Evolutionary conservation across 2,113 vertebrate species (phyloP).

Genomic region (Reinhardtius hippoglossoides): DNA sequence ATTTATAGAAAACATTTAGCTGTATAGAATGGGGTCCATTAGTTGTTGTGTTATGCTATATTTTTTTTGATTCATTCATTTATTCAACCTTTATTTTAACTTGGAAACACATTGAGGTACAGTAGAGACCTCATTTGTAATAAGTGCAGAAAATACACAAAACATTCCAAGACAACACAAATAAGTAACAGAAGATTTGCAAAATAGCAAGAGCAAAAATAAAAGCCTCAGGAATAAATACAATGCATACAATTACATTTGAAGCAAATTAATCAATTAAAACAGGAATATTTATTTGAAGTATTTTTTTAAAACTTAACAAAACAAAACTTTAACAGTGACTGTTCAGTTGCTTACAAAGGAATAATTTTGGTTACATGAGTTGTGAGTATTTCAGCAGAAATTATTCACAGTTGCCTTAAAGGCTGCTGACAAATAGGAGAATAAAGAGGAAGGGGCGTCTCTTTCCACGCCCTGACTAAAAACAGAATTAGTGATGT

Average conservation of each 20-base stretch:
- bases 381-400: background rate
- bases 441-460: conserved; percentile 6
- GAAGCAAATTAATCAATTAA: too few relatives aligned
- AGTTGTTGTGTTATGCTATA: too few relatives aligned
- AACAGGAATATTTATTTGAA: too few relatives aligned
- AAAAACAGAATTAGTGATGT: conserved; percentile 51
- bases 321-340: background rate
- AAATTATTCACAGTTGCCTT: background rate
- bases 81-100: background rate
- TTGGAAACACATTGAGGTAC: background rate
- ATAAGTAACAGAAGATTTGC: background rate
- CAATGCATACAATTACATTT: background rate
- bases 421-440: background rate
- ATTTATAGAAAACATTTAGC: background rate
- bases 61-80: background rate
- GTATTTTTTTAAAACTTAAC: too few relatives aligned
- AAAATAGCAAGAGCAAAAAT: background rate
- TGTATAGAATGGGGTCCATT: too few relatives aligned
- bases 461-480: background rate
- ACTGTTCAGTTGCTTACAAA: background rate
- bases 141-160: background rate
- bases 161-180: background rate
- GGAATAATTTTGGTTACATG: background rate
- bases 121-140: too few relatives aligned
- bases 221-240: background rate